Conservation (phyloP, 2,113 vertebrate genomes). For the Plecturocebus donacophilus region DNA sequence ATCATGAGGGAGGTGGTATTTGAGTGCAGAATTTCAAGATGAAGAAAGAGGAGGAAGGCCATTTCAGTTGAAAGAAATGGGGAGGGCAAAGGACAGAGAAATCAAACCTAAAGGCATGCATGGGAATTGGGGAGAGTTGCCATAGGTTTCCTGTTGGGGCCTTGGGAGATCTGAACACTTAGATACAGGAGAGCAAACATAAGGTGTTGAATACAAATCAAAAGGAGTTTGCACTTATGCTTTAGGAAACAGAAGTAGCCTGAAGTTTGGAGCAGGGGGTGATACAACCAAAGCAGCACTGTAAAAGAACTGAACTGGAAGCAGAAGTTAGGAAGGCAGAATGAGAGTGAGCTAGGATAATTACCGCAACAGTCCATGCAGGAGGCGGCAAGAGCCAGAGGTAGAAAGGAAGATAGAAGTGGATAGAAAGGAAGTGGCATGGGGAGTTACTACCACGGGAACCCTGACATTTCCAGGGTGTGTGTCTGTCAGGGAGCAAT, state of each 20-base stretch:
- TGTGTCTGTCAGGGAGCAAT: neutral
- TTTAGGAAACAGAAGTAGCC: neutral
- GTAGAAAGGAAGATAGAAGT: too few relatives aligned
- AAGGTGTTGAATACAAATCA: neutral
- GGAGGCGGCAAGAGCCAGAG: neutral
- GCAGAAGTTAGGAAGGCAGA: neutral
- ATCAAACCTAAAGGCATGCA: neutral
- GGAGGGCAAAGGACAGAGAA: neutral
- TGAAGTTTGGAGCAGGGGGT: neutral
- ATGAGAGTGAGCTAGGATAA: neutral
- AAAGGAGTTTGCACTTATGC: neutral
- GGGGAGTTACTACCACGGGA: neutral
- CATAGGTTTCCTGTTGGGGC: neutral
- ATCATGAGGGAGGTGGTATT: neutral
- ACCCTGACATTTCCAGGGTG: neutral
- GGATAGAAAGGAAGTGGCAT: neutral
- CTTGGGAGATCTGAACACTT: too few relatives aligned
- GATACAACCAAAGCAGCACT: neutral
- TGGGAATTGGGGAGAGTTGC: neutral
- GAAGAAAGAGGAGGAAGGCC: neutral
- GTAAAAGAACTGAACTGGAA: neutral
- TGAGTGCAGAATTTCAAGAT: neutral
- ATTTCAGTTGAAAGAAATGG: neutral
- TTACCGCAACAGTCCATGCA: neutral
- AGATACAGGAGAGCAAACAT: neutral